Evolutionary conservation across 1,140 invertebrate genomes (phyloP), one percentile per base, ranked within the genome.

Genomic region (Myzus persicae): DNA sequence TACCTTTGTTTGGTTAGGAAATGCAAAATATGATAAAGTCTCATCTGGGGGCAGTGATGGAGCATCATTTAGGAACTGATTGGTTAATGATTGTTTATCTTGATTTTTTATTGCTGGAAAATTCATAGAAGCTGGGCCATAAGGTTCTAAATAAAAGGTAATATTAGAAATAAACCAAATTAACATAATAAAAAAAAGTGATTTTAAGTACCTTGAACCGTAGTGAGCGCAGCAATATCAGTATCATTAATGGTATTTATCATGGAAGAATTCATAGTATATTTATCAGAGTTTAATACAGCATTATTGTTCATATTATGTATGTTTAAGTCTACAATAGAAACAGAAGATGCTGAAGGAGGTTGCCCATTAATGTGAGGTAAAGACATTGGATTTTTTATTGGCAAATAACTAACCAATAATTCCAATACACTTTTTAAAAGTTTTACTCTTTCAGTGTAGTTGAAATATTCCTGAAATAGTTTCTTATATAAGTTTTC

Each of bases 381-480:
- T 3, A 97, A 97, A 44, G 97, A 97, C 94, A 97, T 96, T 5
- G 97, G 97, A 54, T 95, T 95, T 24, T 96, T 95, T 93, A 96
- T 97, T 4, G 96, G 96, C 90, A 98, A 94, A 4, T 95, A 96
- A 31, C 96, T 95, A 94, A 96, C 96, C 48, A 98, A 95, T 94
- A 99, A 98, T 94, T 98, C 97, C 76, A 99, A 95, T 95, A 98
- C 98, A 82, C 97, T 97, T 95, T 98, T 97, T 40, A 99, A 96
- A 92, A 96, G 97, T 95, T 98, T 97, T 0, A 99, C 98, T 94
- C 98, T 96, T 76, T 96, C 97, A 5, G 97, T 98, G 96, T 99
- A 99, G 94, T 98, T 98, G 95, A 97, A 98, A 95, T 99, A 99
- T 14, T 98, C 98, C 98, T 98, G 67, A 82, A 89, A 93, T 94